phyloP scores from a whole-genome alignment of 2,888 invertebrate genomes.

The Sturmia bella region DNA sequence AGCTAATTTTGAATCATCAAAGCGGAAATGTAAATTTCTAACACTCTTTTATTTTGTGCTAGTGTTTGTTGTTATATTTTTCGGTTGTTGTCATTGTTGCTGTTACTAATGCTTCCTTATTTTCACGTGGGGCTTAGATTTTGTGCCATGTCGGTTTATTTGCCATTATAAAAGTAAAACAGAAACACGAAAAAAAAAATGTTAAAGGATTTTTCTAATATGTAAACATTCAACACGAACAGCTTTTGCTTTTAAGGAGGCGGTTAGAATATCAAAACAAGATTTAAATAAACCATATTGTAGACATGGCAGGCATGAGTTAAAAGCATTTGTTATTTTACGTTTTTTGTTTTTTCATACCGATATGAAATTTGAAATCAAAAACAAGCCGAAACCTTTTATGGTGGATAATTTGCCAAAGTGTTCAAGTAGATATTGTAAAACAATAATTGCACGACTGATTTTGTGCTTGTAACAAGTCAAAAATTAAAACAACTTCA shows the following conservation, averaged over 20 bases:
- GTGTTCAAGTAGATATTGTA: constrained; percentile 44
- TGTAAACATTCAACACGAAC: constrained; percentile 8
- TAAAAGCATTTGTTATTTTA: constrained; percentile 48
- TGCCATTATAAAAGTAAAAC: neutral
- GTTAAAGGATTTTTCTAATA: constrained; percentile 56
- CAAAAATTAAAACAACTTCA: constrained; percentile 53
- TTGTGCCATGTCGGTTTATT: constrained; percentile 23
- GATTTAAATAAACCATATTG: constrained; percentile 52
- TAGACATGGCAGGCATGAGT: constrained; percentile 32
- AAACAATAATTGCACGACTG: constrained; percentile 50
- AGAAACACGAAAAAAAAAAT: neutral
- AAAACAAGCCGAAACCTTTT: constrained; percentile 4
- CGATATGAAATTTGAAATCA: constrained; percentile 43
- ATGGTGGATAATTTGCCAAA: constrained; percentile 15
- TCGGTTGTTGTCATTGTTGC: neutral
- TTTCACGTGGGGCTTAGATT: constrained; percentile 28
- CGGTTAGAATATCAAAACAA: constrained; percentile 48
- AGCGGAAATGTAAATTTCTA: constrained; percentile 66
- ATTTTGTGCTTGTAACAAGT: constrained; percentile 48
- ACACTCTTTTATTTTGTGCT: neutral
- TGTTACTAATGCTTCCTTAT: constrained; percentile 26
- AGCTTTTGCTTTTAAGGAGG: constrained; percentile 7
- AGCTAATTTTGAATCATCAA: constrained; percentile 67
- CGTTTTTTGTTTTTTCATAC: constrained; percentile 12
- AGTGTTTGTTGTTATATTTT: neutral